phyloP scores from a whole-genome alignment of 35 echinoderm and acorn worm genomes.

The Lytechinus pictus region DNA sequence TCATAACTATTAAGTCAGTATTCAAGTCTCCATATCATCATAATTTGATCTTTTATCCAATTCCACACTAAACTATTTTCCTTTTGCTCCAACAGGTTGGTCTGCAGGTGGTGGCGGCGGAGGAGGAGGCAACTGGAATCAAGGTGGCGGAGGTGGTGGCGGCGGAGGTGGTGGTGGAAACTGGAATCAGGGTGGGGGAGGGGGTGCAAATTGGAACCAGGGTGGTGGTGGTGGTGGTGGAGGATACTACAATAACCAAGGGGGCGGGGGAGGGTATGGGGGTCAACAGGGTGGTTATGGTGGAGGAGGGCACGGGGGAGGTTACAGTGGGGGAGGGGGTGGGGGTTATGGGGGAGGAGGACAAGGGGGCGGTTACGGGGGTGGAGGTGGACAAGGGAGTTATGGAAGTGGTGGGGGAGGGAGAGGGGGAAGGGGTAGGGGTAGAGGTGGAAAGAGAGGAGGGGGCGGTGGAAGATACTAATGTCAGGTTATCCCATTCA shows the following conservation, averaged over 20 bases:
- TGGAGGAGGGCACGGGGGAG: not conserved
- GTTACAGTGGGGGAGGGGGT: not conserved
- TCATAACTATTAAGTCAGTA: too few species aligned
- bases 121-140: slow-evolving; percentile 70
- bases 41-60: too few species aligned
- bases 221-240: not conserved
- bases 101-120: slow-evolving; percentile 60
- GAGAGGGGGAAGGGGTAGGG: not conserved
- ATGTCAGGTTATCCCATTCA: not conserved
- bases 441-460: not conserved
- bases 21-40: too few species aligned
- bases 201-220: slow-evolving; percentile 42
- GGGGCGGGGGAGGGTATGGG: slow-evolving; percentile 37
- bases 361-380: not conserved
- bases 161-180: slow-evolving; percentile 63
- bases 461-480: not conserved
- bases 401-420: not conserved
- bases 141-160: slow-evolving; percentile 54
- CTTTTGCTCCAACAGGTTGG: not conserved
- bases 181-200: slow-evolving; percentile 11
- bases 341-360: not conserved
- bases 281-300: slow-evolving; percentile 51
- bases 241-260: not conserved
- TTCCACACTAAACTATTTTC: not conserved
- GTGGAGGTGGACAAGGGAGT: not conserved